phyloP scores from a whole-genome alignment of 2,888 invertebrate species.

The Tachina grossa region DNA sequence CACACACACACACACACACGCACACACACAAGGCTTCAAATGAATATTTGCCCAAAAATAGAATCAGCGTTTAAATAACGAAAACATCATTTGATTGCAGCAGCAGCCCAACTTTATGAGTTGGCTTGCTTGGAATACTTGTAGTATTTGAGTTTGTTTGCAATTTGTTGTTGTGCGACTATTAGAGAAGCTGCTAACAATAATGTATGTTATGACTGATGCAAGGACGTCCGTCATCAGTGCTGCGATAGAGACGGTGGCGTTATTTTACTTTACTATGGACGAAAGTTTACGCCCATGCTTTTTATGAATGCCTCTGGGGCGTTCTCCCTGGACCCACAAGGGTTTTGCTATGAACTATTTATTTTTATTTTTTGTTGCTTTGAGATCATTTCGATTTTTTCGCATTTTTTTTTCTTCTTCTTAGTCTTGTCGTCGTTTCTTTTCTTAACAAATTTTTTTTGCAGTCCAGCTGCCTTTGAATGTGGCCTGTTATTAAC shows the following conservation, averaged over 20 bases:
- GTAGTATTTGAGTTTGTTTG: constrained; percentile 3
- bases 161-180: constrained; percentile 34
- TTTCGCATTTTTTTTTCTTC: constrained; percentile 55
- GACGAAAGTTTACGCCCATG: constrained; percentile 54
- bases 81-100: constrained; percentile 16
- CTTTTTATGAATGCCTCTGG: constrained; percentile 18
- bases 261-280: constrained; percentile 46
- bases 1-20: too few relatives aligned
- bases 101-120: constrained; percentile 46
- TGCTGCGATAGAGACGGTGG: constrained; percentile 52
- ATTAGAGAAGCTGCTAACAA: constrained; percentile 56
- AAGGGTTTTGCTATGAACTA: constrained; percentile 58
- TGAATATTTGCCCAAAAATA: constrained; percentile 29
- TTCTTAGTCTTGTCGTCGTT: constrained; percentile 20
- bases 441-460: constrained; percentile 33
- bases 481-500: constrained; percentile 79
- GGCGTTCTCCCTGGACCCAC: constrained; percentile 27
- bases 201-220: constrained; percentile 53
- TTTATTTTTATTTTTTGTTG: constrained; percentile 60
- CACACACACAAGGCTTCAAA: constrained; percentile 1
- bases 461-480: constrained; percentile 68
- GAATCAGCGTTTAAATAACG: constrained; percentile 6
- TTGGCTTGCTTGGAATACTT: constrained; percentile 23
- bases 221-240: constrained; percentile 66
- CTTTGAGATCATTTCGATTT: constrained; percentile 49